phyloP scores from a whole-genome alignment of 2,888 invertebrate genomes.

The Ecliptopera silaceata region DNA sequence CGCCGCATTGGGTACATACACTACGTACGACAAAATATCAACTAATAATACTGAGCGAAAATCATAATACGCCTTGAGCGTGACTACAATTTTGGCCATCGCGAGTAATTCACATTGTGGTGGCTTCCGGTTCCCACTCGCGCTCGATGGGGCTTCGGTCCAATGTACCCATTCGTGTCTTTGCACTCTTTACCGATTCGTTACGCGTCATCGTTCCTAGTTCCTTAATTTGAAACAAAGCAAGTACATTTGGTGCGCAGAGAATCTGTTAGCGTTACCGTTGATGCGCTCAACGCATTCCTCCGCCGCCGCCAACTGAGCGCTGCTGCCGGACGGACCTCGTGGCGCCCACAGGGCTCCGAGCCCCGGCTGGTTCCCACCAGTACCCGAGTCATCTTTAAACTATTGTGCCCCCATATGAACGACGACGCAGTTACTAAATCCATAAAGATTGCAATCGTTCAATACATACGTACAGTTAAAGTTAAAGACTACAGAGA shows the following conservation, averaged over 20 bases:
- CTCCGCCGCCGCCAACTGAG: not conserved
- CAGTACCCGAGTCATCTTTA: not conserved
- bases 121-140: constrained; percentile 39
- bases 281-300: not conserved
- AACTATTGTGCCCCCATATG: not conserved
- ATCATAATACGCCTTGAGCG: constrained; percentile 71
- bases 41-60: constrained; percentile 78
- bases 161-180: constrained; percentile 29
- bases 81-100: constrained; percentile 77
- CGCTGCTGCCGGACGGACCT: constrained; percentile 7
- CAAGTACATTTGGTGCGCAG: constrained; percentile 2
- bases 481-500: constrained; percentile 25
- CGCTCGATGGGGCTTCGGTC: constrained; percentile 29
- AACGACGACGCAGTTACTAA: not conserved
- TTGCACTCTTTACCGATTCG: constrained; percentile 9
- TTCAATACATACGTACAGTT: constrained; percentile 13
- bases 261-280: not conserved
- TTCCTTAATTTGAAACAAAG: not conserved
- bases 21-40: constrained; percentile 54
- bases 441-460: constrained; percentile 12
- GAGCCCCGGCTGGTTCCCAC: constrained; percentile 11
- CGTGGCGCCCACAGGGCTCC: constrained; percentile 5
- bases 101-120: constrained; percentile 65
- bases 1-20: constrained; percentile 51
- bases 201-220: not conserved